Evolutionary conservation across 2,113 vertebrate genomes (phyloP).

Genomic region (Antennarius striatus): DNA sequence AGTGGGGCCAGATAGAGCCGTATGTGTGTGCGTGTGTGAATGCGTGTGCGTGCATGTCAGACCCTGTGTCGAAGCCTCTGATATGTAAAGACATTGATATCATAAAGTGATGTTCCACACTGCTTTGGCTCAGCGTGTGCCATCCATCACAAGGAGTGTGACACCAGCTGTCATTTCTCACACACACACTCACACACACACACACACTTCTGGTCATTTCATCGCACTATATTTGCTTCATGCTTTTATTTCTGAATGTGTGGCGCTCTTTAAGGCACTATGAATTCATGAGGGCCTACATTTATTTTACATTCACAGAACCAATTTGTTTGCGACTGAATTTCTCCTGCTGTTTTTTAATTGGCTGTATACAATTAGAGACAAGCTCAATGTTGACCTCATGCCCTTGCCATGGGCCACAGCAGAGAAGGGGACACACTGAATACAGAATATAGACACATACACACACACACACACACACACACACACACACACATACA

Average conservation of each 20-base stretch:
- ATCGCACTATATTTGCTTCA: too few relatives aligned
- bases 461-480: neutral
- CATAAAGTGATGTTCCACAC: neutral
- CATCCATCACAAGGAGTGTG: neutral
- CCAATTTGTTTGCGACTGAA: neutral
- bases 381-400: neutral
- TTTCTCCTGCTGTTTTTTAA: neutral
- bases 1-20: conserved; percentile 70
- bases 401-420: conserved; percentile 1
- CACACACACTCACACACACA: neutral
- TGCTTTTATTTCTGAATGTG: too few relatives aligned
- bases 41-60: neutral
- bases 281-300: neutral
- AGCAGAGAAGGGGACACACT: neutral
- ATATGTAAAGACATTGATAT: neutral
- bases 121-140: neutral
- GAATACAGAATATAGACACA: neutral
- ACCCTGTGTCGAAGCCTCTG: conserved; percentile 1
- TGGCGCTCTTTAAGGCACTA: neutral
- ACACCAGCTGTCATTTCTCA: neutral
- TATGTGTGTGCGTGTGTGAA: conserved; percentile 5
- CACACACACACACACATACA: neutral
- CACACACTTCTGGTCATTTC: neutral
- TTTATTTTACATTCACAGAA: neutral
- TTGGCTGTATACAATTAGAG: neutral